Evolutionary conservation across 2,113 vertebrate species (phyloP).

Genomic region (Microtus pennsylvanicus): DNA sequence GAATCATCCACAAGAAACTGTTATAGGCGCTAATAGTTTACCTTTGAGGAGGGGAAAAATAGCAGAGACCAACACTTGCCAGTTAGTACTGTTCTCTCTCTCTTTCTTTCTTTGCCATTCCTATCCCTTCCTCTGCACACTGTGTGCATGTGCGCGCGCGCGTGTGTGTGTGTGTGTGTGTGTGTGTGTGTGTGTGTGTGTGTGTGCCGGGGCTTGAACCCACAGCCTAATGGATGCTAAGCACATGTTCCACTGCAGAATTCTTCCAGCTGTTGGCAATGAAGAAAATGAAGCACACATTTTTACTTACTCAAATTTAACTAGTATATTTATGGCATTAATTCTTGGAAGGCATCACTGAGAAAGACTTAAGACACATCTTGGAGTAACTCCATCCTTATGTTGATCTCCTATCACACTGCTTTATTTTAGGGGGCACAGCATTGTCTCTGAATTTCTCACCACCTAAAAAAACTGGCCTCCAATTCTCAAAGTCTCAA

Average conservation of each 20-base stretch:
- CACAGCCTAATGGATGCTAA: neutral
- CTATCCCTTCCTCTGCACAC: neutral
- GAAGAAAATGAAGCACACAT: neutral
- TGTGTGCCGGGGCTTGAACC: neutral
- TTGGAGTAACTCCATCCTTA: neutral
- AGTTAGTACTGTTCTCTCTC: neutral
- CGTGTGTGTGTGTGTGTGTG: too few species aligned
- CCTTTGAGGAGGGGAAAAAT: neutral
- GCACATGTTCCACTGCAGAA: neutral
- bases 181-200: too few species aligned
- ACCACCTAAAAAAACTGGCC: neutral
- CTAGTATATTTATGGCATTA: slow-evolving; percentile 43
- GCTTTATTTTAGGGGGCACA: neutral
- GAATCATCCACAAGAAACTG: neutral
- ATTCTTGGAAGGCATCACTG: slow-evolving; percentile 40
- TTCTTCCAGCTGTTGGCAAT: neutral
- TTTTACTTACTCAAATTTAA: slow-evolving; percentile 33
- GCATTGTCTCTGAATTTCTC: neutral
- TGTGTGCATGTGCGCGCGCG: neutral
- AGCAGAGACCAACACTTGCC: neutral
- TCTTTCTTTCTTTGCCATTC: neutral
- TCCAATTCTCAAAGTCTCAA: neutral
- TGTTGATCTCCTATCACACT: neutral
- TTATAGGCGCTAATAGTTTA: neutral
- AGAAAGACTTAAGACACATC: neutral